Evolutionary conservation across 2,113 vertebrate species (phyloP), one percentile per base, ranked within the genome.

Genomic region (Ceratotherium simum): DNA sequence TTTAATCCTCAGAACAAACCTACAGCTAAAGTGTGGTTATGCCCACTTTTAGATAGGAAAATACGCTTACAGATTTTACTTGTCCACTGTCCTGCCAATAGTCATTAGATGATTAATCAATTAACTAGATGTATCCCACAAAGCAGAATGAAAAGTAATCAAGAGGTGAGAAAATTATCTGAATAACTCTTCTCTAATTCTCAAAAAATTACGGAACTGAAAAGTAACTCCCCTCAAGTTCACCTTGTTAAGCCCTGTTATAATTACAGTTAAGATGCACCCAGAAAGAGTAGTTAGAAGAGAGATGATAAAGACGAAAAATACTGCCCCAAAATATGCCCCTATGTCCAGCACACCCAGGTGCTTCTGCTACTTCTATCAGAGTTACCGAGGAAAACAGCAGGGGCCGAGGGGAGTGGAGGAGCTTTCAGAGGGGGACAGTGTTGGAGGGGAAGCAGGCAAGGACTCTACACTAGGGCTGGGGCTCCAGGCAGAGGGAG

Each of bases 211-310:
- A 51, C 21, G 60, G 46, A 95, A 82, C 0, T 91, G 16, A 93
- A 80, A 42, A 86, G 21, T 67, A 78, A 4, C 42, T 94, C 46
- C 20, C 69, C 36, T 48, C 13, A 91, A 76, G 31, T 88, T 96
- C 58, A 84, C 79, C 29, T 70, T 60, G 56, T 36, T 87, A 69
- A 62, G 64, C 18, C 33, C 96, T 58, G 33, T 54, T 90, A 0
- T 86, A 85, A 96, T 93, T 83, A 93, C 27, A 90, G 25, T 85
- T 82, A 96, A 95, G 60, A 62, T 58, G 46, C 64, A 46, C 18
- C 5, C 73, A 83, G 16, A 95, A 13, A 82, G 33, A 84, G 2
- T 56, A 85, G 54, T 46, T 90, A 73, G 54, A 87, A 95, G 14
- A 90, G 21, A 83, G 33, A 75, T 31, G 46, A 90, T 29, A 54